Evolutionary conservation across 2,113 vertebrate species (phyloP).

Genomic region (Sphaerodactylus townsendi): DNA sequence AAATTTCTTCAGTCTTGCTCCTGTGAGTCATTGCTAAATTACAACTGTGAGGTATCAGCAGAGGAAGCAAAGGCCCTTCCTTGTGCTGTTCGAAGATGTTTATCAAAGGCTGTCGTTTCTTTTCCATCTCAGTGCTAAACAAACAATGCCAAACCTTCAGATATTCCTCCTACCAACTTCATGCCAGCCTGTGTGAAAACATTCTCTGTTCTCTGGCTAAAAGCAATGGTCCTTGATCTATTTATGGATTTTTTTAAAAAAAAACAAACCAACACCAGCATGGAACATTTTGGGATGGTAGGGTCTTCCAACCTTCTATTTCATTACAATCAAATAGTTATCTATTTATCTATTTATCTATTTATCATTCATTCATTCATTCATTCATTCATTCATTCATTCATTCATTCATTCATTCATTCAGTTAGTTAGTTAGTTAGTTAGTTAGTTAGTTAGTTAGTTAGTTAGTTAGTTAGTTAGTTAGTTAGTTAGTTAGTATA

Average conservation of each 20-base stretch:
- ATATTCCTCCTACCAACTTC: neutral
- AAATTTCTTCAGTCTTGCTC: neutral
- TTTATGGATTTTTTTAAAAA: neutral
- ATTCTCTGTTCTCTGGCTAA: conserved; percentile 5
- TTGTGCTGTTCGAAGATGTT: neutral
- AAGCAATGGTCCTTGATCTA: neutral
- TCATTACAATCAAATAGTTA: no score
- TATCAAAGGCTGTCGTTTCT: neutral
- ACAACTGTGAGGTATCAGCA: neutral
- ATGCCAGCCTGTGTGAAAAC: neutral
- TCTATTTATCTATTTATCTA: no score
- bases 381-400: no score
- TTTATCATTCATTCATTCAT: no score
- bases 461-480: no score
- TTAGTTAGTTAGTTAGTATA: no score
- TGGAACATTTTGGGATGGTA: neutral
- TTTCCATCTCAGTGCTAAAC: neutral
- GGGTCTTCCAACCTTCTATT: neutral
- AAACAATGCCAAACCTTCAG: neutral
- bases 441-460: no score
- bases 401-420: no score
- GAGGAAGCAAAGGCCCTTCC: rapidly evolving
- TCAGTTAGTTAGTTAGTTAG: no score
- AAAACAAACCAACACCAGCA: neutral
- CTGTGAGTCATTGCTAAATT: neutral